Conservation (phyloP, 2,888 invertebrate genomes). For the Cataglyphis altisquamis region DNA sequence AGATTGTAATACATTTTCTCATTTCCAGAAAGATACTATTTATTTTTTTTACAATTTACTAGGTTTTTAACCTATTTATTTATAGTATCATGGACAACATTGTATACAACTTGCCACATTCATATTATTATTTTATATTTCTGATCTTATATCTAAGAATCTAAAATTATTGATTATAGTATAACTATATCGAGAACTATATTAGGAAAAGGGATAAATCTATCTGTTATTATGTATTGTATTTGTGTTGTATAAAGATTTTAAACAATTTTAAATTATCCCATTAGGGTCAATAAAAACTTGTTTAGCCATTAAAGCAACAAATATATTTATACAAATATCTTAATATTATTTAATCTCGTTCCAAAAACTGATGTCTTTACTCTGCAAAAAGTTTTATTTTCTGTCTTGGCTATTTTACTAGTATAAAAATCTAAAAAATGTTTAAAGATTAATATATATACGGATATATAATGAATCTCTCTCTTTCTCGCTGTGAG, state of each 20-base stretch:
- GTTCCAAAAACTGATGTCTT: conserved; percentile 1
- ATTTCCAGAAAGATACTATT: conserved; percentile 20
- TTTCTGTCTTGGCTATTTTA: conserved; percentile 30
- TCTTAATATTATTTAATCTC: conserved; percentile 10
- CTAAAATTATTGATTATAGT: conserved; percentile 7
- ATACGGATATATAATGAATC: background rate
- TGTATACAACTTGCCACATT: conserved; percentile 34
- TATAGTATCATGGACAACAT: conserved; percentile 28
- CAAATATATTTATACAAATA: conserved; percentile 22
- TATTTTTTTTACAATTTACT: conserved; percentile 36
- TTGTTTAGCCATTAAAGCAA: conserved; percentile 35
- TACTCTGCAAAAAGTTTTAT: conserved; percentile 29
- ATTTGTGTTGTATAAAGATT: conserved; percentile 43
- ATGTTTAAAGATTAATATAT: conserved; percentile 26
- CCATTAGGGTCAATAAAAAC: conserved; percentile 34
- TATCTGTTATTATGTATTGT: conserved; percentile 27
- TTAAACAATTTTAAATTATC: conserved; percentile 44
- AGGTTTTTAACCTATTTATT: conserved; percentile 24
- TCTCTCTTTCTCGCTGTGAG: background rate
- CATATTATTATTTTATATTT: conserved; percentile 10
- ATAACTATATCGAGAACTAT: conserved; percentile 3
- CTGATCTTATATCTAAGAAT: background rate
- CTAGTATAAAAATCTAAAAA: conserved; percentile 52
- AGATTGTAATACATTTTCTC: background rate
- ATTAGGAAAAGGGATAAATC: conserved; percentile 9